phyloP scores from a whole-genome alignment of 1,140 invertebrate genomes.

The Subanguina moxae region DNA sequence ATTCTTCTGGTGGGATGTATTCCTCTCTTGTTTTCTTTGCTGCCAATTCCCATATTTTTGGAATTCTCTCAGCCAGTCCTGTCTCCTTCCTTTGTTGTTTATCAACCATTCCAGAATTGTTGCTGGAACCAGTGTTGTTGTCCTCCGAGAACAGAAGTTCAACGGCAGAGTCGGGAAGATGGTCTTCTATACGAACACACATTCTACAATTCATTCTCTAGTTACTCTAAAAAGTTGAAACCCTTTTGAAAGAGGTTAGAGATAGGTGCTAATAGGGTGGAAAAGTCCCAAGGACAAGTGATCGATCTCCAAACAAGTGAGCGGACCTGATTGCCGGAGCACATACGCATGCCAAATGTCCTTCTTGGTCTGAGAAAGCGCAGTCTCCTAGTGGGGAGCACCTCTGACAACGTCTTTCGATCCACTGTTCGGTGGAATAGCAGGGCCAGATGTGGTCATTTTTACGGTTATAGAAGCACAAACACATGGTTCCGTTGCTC shows the following conservation, averaged over 20 bases:
- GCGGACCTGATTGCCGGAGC: slow-evolving; percentile 43
- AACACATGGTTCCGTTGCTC: slow-evolving; percentile 35
- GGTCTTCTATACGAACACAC: slow-evolving; percentile 55
- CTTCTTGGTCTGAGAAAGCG: slow-evolving; percentile 36
- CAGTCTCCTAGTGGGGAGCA: slow-evolving; percentile 51
- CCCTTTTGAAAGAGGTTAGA: too few relatives aligned
- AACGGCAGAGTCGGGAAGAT: neutral
- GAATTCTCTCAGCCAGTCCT: slow-evolving; percentile 37
- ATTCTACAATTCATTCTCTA: slow-evolving; percentile 34
- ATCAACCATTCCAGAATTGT: too few relatives aligned
- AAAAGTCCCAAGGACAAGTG: too few relatives aligned
- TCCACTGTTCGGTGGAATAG: slow-evolving; percentile 46
- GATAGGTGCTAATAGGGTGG: neutral
- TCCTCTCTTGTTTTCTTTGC: slow-evolving; percentile 30
- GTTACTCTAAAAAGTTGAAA: too few relatives aligned
- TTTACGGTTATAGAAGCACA: slow-evolving; percentile 57
- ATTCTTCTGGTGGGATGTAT: slow-evolving; percentile 36
- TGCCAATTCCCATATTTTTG: slow-evolving; percentile 54
- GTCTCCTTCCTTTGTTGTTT: too few relatives aligned
- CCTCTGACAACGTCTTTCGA: slow-evolving; percentile 43
- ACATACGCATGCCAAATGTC: slow-evolving; percentile 49
- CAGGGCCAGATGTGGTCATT: slow-evolving; percentile 54
- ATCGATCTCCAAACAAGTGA: too few relatives aligned
- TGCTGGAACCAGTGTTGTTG: neutral
- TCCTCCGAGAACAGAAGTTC: neutral